Base-by-base conservation (phyloP, 2,113 vertebrate species). In the Beaufortia kweichowensis region DNA sequence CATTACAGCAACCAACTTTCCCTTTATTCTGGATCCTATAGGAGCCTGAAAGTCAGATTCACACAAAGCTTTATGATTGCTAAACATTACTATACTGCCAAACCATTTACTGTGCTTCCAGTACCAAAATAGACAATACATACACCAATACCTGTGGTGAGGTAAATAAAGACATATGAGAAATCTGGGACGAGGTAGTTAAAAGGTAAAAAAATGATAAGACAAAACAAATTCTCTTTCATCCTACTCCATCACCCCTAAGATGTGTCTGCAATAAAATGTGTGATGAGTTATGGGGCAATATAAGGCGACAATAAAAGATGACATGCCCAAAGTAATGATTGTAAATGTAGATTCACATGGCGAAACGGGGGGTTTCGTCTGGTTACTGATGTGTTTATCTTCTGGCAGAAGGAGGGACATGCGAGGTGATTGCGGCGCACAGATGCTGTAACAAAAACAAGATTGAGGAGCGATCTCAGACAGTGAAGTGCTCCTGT, bases 401-500 rank as follows among this genome's bases (percentile, higher is more conserved):
- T 76, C 21, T 79, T 77, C 84, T 65, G 79, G 69, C 88, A 94
- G 93, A 90, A 80, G 93, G 93, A 24, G 93, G 93, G 67, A 93
- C 91, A 39, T 94, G 93, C 56, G 91, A 93, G 83, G 92, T 94
- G 83, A 91, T 94, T 46, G 92, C 92, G 8, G 90, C 93, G 65
- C 92, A 92, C 85, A 89, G 93, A 81, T 94, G 93, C 89, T 94
- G 93, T 70, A 94, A 94, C 87, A 92, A 91, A 83, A 93, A 94
- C 79, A 90, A 91, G 8, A 94, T 94, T 24, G 93, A 94, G 87
- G 92, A 94, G 86, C 87, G 93, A 39, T 94, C 93, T 12, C 93
- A 94, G 88, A 94, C 93, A 0, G 92, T 94, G 79, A 93, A 94
- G 88, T 94, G 93, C 70, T 94, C 92, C 60, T 94, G 93, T 86